Conservation (phyloP, 1,140 invertebrate genomes). For the Telenomus remus region DNA sequence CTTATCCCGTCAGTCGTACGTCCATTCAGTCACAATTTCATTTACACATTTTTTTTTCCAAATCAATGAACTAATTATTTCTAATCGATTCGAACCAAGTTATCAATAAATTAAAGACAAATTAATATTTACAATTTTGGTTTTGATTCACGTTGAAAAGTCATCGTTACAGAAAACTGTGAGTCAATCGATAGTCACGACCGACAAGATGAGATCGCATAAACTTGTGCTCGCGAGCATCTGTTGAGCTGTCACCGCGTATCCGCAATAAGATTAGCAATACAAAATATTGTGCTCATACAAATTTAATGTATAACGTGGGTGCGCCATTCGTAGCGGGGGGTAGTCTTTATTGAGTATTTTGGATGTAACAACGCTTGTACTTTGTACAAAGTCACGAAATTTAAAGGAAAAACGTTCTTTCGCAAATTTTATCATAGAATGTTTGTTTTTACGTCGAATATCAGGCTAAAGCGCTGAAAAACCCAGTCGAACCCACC, state of each 20-base stretch:
- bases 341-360: conserved; percentile 51
- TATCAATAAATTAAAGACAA: not conserved
- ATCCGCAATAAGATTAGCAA: conserved; percentile 36
- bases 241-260: conserved; percentile 39
- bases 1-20: not conserved
- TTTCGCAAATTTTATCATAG: not conserved
- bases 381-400: conserved; percentile 41
- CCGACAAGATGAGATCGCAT: conserved; percentile 14
- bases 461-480: no score
- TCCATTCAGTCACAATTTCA: not conserved
- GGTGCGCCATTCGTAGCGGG: conserved; percentile 32
- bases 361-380: conserved; percentile 37
- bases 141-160: no score
- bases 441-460: not conserved
- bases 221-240: conserved; percentile 40
- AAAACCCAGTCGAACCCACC: not conserved
- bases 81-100: no score
- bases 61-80: no score
- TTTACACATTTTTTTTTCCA: not conserved
- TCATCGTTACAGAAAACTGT: no score
- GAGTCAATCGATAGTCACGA: not conserved
- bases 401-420: not conserved
- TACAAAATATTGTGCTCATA: conserved; percentile 52
- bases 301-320: conserved; percentile 40
- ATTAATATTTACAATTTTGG: no score